Evolutionary conservation across 2,113 vertebrate genomes (phyloP).

Genomic region (Poicephalus gulielmi): DNA sequence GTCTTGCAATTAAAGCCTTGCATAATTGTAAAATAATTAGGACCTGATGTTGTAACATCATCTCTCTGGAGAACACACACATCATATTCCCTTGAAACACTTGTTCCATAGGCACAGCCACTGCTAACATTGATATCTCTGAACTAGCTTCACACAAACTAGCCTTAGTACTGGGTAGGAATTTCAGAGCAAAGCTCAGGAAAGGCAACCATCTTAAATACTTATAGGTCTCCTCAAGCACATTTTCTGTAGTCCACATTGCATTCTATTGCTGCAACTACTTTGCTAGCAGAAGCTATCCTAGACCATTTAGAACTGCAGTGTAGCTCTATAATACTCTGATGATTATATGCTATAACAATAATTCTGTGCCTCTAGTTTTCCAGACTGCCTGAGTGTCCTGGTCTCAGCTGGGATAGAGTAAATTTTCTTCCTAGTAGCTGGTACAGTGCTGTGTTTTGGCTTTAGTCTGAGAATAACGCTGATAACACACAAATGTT

Average conservation of each 20-base stretch:
- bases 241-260: neutral
- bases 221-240: neutral
- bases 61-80: neutral
- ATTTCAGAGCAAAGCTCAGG: neutral
- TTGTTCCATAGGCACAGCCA: neutral
- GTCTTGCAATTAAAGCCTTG: slow-evolving; percentile 21
- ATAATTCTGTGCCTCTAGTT: neutral
- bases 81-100: neutral
- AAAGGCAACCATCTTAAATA: neutral
- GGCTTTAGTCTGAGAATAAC: neutral
- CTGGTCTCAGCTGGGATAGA: neutral
- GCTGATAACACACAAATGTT: neutral
- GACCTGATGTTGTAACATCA: neutral
- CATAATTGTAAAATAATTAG: slow-evolving; percentile 41
- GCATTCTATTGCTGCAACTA: neutral
- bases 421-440: neutral
- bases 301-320: neutral
- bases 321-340: neutral
- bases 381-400: neutral
- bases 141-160: neutral
- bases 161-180: neutral
- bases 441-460: neutral
- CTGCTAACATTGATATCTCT: neutral
- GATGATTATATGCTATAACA: neutral
- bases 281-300: neutral